Conservation (phyloP, 2,113 vertebrate species). For the Naja naja region DNA sequence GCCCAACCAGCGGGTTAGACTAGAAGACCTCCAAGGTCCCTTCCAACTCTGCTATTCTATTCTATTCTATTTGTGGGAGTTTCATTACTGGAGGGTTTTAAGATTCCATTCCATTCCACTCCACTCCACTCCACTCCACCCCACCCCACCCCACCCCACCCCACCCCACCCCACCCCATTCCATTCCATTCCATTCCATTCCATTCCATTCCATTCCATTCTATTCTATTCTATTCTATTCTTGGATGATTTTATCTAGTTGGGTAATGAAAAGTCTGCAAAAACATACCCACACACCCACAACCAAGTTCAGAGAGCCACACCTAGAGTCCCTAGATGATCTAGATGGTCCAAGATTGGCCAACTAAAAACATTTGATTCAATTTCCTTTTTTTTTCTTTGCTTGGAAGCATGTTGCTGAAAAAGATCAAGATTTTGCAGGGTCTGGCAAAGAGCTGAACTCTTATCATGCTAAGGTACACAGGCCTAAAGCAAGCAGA, state of each 20-base stretch:
- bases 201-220: too few relatives aligned
- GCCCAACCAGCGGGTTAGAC: too few relatives aligned
- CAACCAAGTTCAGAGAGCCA: neutral
- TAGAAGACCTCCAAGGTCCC: too few relatives aligned
- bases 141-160: too few relatives aligned
- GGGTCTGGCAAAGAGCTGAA: neutral
- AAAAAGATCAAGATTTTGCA: conserved; percentile 4
- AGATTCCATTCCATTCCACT: too few relatives aligned
- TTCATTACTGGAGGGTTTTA: too few relatives aligned
- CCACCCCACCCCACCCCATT: too few relatives aligned
- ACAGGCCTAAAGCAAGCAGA: neutral
- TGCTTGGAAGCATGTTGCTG: neutral
- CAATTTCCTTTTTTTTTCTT: neutral
- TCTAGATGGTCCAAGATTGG: neutral
- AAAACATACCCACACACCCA: neutral
- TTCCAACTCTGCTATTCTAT: too few relatives aligned
- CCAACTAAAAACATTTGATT: neutral
- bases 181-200: too few relatives aligned
- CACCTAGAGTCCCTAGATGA: neutral
- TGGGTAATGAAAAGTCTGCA: neutral
- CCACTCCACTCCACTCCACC: too few relatives aligned
- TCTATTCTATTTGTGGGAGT: too few relatives aligned
- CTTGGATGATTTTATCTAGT: neutral
- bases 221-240: too few relatives aligned
- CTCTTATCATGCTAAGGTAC: neutral